phyloP scores from a whole-genome alignment of 2,888 invertebrate species.

The Bembecia ichneumoniformis region DNA sequence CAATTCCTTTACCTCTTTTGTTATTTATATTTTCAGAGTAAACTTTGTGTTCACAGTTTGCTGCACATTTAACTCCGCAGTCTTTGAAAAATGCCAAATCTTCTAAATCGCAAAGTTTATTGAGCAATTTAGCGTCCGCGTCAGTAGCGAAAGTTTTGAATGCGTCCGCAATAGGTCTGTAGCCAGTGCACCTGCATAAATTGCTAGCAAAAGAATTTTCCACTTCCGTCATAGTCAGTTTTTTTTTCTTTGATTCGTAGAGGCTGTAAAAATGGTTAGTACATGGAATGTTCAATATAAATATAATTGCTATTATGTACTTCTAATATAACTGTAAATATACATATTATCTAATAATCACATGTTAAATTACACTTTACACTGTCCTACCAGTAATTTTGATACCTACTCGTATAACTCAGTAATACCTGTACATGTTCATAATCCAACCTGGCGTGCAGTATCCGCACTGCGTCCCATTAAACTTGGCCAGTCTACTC shows the following conservation, averaged over 20 bases:
- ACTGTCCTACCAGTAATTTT: neutral
- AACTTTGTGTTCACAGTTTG: conserved; percentile 27
- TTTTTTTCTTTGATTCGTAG: conserved; percentile 54
- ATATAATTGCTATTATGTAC: too few relatives aligned
- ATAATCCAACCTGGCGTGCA: conserved; percentile 85
- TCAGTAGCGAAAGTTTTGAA: conserved; percentile 82
- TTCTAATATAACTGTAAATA: too few relatives aligned
- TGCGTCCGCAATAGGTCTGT: conserved; percentile 82
- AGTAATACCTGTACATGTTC: conserved; percentile 77
- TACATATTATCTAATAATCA: neutral
- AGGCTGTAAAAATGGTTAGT: conserved; percentile 40
- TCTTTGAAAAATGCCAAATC: conserved; percentile 38
- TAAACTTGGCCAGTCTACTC: conserved; percentile 73
- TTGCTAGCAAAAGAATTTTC: conserved; percentile 85
- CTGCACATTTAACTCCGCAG: conserved; percentile 35
- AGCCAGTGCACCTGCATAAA: conserved; percentile 86
- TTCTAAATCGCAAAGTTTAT: conserved; percentile 65
- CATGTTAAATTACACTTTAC: too few relatives aligned
- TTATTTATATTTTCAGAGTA: conserved; percentile 7
- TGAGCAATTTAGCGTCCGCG: conserved; percentile 58
- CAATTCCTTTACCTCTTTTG: neutral
- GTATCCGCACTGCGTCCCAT: conserved; percentile 82
- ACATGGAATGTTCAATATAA: too few relatives aligned
- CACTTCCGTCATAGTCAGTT: conserved; percentile 74
- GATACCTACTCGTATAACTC: neutral